Percentiles rank a stretch among this genome's conserved stretches.
Evolutionary conservation across 2,113 vertebrate species (phyloP).

Genomic region (Forbesichthys papilliferus): DNA sequence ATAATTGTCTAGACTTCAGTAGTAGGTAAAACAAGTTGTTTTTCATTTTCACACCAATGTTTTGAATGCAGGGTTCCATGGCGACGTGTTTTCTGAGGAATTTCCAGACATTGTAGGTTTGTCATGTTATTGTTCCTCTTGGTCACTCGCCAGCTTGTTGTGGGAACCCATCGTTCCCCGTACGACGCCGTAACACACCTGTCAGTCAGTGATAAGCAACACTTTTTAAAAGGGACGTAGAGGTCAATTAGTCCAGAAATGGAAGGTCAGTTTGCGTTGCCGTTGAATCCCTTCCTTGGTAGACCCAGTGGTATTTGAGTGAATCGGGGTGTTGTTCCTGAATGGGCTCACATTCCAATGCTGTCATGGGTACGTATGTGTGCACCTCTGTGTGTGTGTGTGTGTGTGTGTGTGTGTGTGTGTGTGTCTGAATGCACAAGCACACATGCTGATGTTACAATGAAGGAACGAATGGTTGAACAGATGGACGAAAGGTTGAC

Average conservation of each 20-base stretch:
- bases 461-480: not conserved
- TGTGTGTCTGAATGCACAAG: conserved; percentile 22
- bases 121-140: too few relatives aligned
- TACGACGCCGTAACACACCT: conserved; percentile 48
- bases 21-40: too few relatives aligned
- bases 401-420: too few relatives aligned
- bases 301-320: conserved; percentile 28
- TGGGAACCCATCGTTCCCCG: conserved; percentile 4
- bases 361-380: conserved; percentile 12
- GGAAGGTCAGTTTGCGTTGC: conserved; percentile 55
- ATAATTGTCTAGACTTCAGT: too few relatives aligned
- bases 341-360: conserved; percentile 42
- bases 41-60: too few relatives aligned
- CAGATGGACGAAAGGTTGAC: conserved; percentile 12
- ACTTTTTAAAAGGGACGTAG: conserved; percentile 31
- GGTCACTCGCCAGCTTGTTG: too few relatives aligned
- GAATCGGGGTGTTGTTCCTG: conserved; percentile 55
- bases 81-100: too few relatives aligned
- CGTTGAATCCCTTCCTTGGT: conserved; percentile 43
- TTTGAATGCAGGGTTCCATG: too few relatives aligned
- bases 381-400: too few relatives aligned
- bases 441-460: not conserved
- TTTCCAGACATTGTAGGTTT: too few relatives aligned
- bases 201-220: conserved; percentile 43
- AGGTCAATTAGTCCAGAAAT: conserved; percentile 47